These are phyloP conservation scores for Microcebus murinus DNA, from an alignment of 2,113 vertebrate genomes.

Conservation along the genomic window DNA sequence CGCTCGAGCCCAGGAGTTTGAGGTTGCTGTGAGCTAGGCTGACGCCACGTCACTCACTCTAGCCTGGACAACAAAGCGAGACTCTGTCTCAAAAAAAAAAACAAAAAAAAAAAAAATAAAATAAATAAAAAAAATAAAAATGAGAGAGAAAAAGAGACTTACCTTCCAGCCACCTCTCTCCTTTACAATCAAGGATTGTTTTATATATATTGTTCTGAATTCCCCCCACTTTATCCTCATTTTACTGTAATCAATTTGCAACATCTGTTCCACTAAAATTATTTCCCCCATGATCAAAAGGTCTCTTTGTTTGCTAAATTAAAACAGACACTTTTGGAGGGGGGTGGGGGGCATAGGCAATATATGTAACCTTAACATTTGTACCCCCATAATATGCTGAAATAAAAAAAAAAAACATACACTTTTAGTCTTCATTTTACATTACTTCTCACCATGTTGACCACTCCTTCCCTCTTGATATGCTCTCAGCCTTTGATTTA, in stretches of 20 bases:
- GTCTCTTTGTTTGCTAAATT: not conserved
- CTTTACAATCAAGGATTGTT: not conserved
- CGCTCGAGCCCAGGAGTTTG: too few relatives aligned
- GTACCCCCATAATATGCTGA: too few relatives aligned
- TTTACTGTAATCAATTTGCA: constrained; percentile 14
- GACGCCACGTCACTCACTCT: too few relatives aligned
- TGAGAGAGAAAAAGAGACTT: not conserved
- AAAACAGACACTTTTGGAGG: not conserved
- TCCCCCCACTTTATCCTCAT: not conserved
- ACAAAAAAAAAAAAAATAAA: too few relatives aligned
- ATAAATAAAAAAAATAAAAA: constrained; percentile 35
- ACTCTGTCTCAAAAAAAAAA: too few relatives aligned
- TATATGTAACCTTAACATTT: too few relatives aligned
- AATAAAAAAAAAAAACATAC: not conserved
- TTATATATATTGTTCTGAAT: not conserved
- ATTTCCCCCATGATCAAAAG: not conserved
- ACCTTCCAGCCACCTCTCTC: not conserved
- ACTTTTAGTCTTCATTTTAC: not conserved
- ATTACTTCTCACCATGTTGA: not conserved
- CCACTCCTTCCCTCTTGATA: not conserved
- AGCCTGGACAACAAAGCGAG: too few relatives aligned
- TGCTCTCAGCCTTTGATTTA: not conserved
- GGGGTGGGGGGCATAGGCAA: too few relatives aligned
- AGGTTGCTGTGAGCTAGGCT: too few relatives aligned
- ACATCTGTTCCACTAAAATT: not conserved